Evolutionary conservation across 2,888 invertebrate species (phyloP).

Genomic region (Nasonovia ribisnigri): DNA sequence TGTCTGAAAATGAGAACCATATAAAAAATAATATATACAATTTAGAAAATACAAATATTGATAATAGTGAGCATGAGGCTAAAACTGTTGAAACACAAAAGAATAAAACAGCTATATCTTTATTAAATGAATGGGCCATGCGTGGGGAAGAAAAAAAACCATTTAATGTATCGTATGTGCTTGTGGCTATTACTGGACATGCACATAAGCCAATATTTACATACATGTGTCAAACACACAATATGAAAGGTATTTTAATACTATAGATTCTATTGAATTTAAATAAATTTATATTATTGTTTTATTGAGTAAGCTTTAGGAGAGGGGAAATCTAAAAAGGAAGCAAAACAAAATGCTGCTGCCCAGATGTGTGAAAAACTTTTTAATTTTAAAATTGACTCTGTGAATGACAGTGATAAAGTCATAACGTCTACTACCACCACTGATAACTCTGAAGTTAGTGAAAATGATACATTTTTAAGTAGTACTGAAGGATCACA

Average conservation of each 20-base stretch:
- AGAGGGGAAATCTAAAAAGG: constrained; percentile 32
- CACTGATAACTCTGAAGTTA: constrained; percentile 2
- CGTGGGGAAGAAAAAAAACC: not conserved
- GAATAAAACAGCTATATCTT: constrained; percentile 36
- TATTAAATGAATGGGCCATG: constrained; percentile 53
- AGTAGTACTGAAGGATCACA: not conserved
- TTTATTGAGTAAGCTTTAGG: constrained; percentile 22
- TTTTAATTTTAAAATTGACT: not conserved
- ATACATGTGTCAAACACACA: constrained; percentile 12
- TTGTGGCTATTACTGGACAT: constrained; percentile 11
- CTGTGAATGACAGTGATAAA: not conserved
- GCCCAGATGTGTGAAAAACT: not conserved
- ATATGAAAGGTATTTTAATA: constrained; percentile 41
- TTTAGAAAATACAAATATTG: not conserved
- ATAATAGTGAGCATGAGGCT: not conserved
- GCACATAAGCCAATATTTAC: constrained; percentile 53
- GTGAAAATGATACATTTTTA: constrained; percentile 15
- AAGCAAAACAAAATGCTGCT: constrained; percentile 57
- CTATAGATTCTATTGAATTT: not conserved
- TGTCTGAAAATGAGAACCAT: not conserved
- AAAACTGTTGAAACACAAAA: not conserved
- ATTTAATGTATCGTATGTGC: not conserved
- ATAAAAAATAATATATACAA: not conserved
- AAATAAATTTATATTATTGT: constrained; percentile 10
- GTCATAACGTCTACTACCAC: constrained; percentile 34